phyloP scores from a whole-genome alignment of 1,140 invertebrate genomes.

The Aphelinus certus region DNA sequence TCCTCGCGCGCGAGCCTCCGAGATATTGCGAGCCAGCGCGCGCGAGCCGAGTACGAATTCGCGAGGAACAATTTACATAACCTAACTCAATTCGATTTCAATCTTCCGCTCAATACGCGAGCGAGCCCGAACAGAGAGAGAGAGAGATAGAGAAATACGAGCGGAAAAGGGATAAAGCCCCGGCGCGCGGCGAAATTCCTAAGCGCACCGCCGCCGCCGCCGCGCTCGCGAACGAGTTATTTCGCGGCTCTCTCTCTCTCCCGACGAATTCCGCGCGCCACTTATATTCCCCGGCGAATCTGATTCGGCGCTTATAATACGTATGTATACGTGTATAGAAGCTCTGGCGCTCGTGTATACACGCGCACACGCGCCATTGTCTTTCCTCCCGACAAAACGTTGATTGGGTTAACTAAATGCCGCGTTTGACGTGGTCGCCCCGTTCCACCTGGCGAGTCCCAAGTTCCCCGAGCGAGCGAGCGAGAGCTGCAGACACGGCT shows the following conservation, averaged over 20 bases:
- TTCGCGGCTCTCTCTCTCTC: not conserved
- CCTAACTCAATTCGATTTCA: conserved; percentile 48
- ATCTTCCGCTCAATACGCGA: conserved; percentile 41
- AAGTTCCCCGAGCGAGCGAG: too few relatives aligned
- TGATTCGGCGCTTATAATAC: too few relatives aligned
- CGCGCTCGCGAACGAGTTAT: not conserved
- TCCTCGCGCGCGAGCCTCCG: not conserved
- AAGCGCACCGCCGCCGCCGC: not conserved
- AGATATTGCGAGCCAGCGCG: conserved; percentile 35
- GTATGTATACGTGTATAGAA: too few relatives aligned
- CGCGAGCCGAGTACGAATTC: conserved; percentile 38
- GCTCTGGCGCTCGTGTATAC: not conserved
- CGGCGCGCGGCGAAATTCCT: too few relatives aligned
- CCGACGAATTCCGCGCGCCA: not conserved
- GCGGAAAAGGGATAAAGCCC: conserved; percentile 37
- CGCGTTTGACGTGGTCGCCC: too few relatives aligned
- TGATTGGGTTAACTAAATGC: too few relatives aligned
- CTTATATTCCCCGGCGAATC: too few relatives aligned
- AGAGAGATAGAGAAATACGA: conserved; percentile 19
- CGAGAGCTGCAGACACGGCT: too few relatives aligned
- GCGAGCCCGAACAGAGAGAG: not conserved
- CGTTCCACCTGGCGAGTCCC: too few relatives aligned
- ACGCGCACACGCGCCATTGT: not conserved
- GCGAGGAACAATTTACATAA: conserved; percentile 46
- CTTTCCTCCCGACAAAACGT: too few relatives aligned